Evolutionary conservation across 2,888 invertebrate species (phyloP), one percentile per base, ranked within the genome.

Genomic region (Stegophylla sp.): DNA sequence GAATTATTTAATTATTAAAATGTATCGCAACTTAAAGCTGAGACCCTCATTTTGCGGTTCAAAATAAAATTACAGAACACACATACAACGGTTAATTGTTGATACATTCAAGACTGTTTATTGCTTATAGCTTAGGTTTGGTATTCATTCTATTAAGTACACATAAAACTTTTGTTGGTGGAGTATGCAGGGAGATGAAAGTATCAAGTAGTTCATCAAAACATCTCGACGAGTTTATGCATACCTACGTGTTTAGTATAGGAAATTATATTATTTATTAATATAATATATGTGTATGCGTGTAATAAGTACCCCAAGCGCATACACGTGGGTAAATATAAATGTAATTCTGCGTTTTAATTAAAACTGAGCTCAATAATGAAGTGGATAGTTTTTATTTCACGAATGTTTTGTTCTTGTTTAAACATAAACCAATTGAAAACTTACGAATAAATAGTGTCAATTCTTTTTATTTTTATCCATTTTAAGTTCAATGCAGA

Each of bases 1-100:
- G 28, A 51, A 69, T 69, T 69, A 69, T 69, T 51, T 48, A 69
- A 48, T 69, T 51, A 48, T 71, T 71, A 71, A 51, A 34, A 71
- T 48, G n/a, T n/a, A 28, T 48, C 26, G 67, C 15, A 67, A 17
- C 66, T 26, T 23, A 45, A 45, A 26, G 45, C 15, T 26, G 15
- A 12, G 15, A 69, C 17, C 64, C 51, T 53, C 34, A 3, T 71
- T 53, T 69, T 71, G 4, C 3, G 28, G n/a, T 48, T 45, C 26
- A 26, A 67, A 67, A 48, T 67, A 48, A 51, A 69, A 69, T 51
- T 7, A 20, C 28, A 12, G n/a, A 26, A 69, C 51, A 20, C 13
- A 34, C 7, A 34, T 34, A 5, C 20, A 23, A 43, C 41, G 13
- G n/a, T 20, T 20, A 66, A 23, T 20, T 66, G 43, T 66, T 66